phyloP scores from a whole-genome alignment of 2,797 vertebrate genomes.

The Morus bassanus region DNA sequence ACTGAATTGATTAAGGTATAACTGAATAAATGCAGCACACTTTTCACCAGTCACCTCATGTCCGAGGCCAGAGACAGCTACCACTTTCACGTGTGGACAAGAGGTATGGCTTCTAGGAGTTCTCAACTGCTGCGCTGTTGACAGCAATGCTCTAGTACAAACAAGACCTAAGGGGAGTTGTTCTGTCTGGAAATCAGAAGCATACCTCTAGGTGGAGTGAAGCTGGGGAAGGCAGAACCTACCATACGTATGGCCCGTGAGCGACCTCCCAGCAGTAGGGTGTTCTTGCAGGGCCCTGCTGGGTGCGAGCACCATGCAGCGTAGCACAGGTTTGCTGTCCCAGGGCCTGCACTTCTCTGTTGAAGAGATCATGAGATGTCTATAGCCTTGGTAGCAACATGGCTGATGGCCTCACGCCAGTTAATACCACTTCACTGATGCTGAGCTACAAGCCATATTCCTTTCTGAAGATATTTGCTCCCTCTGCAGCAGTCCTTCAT shows the following conservation, averaged over 20 bases:
- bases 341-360: background rate
- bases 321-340: background rate
- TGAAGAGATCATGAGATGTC: background rate
- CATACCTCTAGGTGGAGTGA: background rate
- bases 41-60: background rate
- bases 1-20: background rate
- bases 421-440: background rate
- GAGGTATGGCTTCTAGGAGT: background rate
- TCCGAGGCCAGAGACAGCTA: background rate
- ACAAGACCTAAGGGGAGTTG: background rate
- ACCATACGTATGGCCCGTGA: rapidly evolving
- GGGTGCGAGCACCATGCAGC: rapidly evolving
- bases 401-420: background rate
- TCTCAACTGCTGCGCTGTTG: background rate
- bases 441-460: background rate
- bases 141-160: background rate
- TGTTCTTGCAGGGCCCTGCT: background rate
- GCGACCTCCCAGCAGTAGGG: too few relatives aligned
- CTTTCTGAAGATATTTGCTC: background rate
- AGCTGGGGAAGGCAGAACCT: background rate
- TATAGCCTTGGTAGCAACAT: background rate
- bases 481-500: too few relatives aligned
- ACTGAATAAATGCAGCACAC: background rate
- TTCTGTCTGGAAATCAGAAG: background rate
- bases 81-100: rapidly evolving